Conservation (phyloP, 2,888 invertebrate genomes). For the Lasioglossum calceatum region DNA sequence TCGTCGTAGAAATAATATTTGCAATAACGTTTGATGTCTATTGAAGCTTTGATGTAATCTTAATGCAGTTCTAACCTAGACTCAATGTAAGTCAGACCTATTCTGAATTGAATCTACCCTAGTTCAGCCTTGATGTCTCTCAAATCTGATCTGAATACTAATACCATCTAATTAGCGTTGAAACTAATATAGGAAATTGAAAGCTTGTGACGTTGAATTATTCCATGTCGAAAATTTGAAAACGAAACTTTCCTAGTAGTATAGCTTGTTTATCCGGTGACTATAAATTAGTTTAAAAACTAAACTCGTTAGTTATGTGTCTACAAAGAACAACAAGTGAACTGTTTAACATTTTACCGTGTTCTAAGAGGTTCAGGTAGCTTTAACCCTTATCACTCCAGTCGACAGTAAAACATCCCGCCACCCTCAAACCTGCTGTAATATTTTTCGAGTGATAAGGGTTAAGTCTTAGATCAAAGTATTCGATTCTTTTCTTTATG, state of each 20-base stretch:
- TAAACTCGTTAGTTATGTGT: background rate
- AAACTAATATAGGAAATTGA: background rate
- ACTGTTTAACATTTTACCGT: background rate
- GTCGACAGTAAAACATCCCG: background rate
- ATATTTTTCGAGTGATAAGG: background rate
- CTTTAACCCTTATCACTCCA: background rate
- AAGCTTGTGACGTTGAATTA: background rate
- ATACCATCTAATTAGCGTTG: background rate
- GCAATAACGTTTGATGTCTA: background rate
- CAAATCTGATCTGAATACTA: background rate
- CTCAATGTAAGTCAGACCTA: background rate
- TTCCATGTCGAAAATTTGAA: background rate
- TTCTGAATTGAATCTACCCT: constrained; percentile 2
- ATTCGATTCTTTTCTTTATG: background rate
- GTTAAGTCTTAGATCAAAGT: background rate
- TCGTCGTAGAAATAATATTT: background rate
- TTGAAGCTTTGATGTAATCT: background rate
- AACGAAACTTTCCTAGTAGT: background rate
- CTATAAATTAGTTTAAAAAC: background rate
- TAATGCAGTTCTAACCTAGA: background rate
- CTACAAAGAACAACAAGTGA: background rate
- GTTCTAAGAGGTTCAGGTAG: background rate
- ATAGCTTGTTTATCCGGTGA: background rate
- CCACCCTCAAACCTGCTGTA: background rate
- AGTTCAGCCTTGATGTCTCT: background rate